phyloP scores from a whole-genome alignment of 2,888 invertebrate species.

The Pristionchus entomophagus region DNA sequence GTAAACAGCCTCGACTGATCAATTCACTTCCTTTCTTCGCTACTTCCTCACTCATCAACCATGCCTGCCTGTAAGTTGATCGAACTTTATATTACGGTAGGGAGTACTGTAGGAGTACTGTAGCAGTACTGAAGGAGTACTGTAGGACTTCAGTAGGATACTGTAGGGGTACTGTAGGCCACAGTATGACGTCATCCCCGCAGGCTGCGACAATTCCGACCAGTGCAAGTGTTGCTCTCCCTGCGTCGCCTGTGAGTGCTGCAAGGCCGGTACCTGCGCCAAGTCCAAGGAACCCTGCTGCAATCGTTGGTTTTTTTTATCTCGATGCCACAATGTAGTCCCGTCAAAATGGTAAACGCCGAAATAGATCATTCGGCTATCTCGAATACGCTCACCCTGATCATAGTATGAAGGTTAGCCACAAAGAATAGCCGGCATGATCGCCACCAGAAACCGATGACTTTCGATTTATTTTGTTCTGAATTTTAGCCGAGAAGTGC shows the following conservation, averaged over 20 bases:
- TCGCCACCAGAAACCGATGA: too few relatives aligned
- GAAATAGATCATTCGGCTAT: too few relatives aligned
- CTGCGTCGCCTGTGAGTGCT: neutral
- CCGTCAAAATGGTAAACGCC: too few relatives aligned
- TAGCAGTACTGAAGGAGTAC: neutral
- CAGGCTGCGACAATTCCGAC: constrained; percentile 2
- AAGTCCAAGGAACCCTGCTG: neutral
- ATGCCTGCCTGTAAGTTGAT: constrained; percentile 19
- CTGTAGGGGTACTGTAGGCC: neutral
- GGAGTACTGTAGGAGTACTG: neutral
- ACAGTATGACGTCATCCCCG: neutral
- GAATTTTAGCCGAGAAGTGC: neutral
- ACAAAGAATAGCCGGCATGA: too few relatives aligned
- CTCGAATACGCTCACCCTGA: too few relatives aligned
- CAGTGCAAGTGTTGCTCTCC: neutral
- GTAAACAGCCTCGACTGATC: neutral
- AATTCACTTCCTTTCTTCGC: neutral
- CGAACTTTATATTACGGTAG: too few relatives aligned
- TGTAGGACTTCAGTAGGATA: neutral
- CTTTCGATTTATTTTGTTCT: too few relatives aligned
- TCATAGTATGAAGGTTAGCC: too few relatives aligned
- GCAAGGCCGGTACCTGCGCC: neutral
- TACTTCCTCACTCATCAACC: neutral
- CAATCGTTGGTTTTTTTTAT: neutral
- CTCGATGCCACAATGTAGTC: too few relatives aligned